Evolutionary conservation across 1,140 invertebrate genomes (phyloP).

Genomic region (Diprion similis): DNA sequence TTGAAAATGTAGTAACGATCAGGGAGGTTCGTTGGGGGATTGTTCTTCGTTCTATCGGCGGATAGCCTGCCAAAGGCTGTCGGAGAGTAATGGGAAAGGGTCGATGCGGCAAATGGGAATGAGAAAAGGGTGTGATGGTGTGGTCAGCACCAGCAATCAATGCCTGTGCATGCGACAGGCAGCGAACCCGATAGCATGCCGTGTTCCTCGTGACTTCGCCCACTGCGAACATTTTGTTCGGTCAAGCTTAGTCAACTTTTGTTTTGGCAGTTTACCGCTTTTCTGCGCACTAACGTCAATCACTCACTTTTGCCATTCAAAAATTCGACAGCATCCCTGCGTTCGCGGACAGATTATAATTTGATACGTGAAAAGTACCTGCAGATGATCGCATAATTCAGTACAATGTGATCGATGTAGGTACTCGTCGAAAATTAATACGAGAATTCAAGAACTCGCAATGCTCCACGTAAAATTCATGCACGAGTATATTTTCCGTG

Average conservation of each 20-base stretch:
- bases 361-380: no score
- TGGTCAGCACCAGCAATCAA: conserved; percentile 47
- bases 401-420: no score
- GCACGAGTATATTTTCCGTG: no score
- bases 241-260: not conserved
- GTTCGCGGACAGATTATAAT: no score
- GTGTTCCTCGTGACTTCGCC: conserved; percentile 11
- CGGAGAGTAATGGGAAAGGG: conserved; percentile 6
- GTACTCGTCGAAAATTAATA: no score
- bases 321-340: not conserved
- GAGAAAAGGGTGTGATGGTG: conserved; percentile 39
- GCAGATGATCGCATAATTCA: no score
- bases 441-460: no score
- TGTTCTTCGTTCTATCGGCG: not conserved
- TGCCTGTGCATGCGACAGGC: conserved; percentile 39
- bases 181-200: conserved; percentile 41
- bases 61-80: conserved; percentile 2
- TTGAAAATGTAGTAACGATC: not conserved
- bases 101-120: conserved; percentile 29
- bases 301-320: not conserved
- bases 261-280: not conserved
- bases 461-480: no score
- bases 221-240: conserved; percentile 9
- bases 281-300: not conserved
- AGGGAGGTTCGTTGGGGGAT: not conserved